Base-by-base conservation (phyloP, 2,113 vertebrate genomes). In the Mola mola region DNA sequence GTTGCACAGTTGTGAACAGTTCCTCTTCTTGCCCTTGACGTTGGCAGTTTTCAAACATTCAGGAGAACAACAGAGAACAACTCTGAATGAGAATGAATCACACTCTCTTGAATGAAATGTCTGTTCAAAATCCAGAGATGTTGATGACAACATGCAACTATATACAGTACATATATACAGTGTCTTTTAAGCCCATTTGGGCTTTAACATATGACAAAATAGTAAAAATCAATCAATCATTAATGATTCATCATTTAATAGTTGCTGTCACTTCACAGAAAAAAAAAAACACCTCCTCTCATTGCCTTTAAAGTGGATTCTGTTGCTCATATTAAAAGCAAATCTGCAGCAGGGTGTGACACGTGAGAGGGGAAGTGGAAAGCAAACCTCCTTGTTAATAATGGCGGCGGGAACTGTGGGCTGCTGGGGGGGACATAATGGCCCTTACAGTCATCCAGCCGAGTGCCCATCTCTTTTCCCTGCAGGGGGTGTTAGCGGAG, bases 241-340 rank as follows among this genome's bases (percentile, higher is more conserved):
- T 25, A 15, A 46, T 25, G 22, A 46, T 4, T 42, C 40, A 21
- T 42, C 43, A 31, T 29, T 36, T 56, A 58, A 28, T 46, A 41
- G 25, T 50, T 51, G 60, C 52, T 66, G 38, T 67, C 42, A 42
- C 56, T 57, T 22, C 20, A 12, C 12, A 33, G 41, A 2, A 4
- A 49, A 41, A 62, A 40, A 49, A 13, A 52, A 73, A 52, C 52
- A 41, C 28, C 43, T 44, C 43, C 31, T 78, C 44, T 44, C 25
- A 48, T 53, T 28, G n/a, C 25, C 67, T 28, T 61, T 82, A 75
- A 87, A 90, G 78, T 84, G 72, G 81, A 83, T 85, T 82, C 76
- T 81, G 81, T 90, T 87, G 89, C 75, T 83, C 66, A 63, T 76
- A 81, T 88, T 88, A 87, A 87, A 87, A 88, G 79, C 75, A 83